A percentile compares a stretch with the other conserved stretches of the same genome.
These are phyloP conservation scores for Suricata suricatta DNA, from an alignment of 2,113 vertebrate species.

Conservation along the genomic window DNA sequence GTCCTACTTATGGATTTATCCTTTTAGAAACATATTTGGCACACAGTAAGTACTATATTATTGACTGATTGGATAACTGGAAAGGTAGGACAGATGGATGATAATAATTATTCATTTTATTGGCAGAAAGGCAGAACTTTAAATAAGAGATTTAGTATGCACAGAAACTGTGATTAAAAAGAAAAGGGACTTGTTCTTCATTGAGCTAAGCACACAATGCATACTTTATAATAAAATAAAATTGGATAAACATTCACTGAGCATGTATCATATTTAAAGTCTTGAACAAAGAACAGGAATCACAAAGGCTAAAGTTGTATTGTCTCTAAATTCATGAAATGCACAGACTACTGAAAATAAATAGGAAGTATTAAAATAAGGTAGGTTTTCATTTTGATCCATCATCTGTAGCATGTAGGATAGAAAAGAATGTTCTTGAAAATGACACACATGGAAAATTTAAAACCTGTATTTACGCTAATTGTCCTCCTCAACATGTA, in stretches of 20 bases:
- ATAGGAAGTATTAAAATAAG: not conserved
- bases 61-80: not conserved
- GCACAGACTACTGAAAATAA: not conserved
- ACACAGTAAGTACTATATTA: not conserved
- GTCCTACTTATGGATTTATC: not conserved
- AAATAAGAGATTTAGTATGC: conserved; percentile 17
- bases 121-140: not conserved
- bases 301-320: conserved; percentile 3
- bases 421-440: conserved; percentile 11
- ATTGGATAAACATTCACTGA: not conserved
- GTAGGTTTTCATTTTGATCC: not conserved
- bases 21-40: not conserved
- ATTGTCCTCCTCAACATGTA: not conserved
- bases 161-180: not conserved
- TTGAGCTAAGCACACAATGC: not conserved
- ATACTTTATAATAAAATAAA: conserved; percentile 27
- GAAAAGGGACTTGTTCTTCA: not conserved
- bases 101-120: conserved; percentile 46
- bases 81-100: conserved; percentile 25
- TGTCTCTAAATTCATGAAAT: not conserved
- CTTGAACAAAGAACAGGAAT: not conserved
- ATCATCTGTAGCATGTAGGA: not conserved
- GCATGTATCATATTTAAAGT: not conserved
- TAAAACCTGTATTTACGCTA: not conserved
- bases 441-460: not conserved